Conservation (phyloP, 1,140 invertebrate species). For the Hyles vespertilio region DNA sequence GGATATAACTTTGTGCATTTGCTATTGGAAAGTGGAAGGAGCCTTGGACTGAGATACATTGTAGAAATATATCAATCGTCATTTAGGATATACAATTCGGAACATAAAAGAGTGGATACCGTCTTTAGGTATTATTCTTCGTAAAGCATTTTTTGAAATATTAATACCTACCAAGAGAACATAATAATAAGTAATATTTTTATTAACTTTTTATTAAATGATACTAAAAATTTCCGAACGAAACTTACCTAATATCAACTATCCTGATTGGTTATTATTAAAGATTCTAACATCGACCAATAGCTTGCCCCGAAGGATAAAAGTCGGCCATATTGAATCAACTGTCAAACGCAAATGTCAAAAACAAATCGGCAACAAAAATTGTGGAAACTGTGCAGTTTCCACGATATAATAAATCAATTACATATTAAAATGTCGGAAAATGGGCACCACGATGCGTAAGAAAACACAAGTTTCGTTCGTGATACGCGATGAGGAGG, state of each 20-base stretch:
- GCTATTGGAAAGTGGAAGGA: constrained; percentile 29
- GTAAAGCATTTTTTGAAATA: no score
- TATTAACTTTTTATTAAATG: no score
- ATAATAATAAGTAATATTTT: no score
- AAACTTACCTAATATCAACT: no score
- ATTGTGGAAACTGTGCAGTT: constrained; percentile 6
- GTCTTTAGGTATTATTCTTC: constrained; percentile 1
- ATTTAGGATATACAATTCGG: constrained; percentile 10
- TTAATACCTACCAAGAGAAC: no score
- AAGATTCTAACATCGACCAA: no score
- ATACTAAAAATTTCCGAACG: no score
- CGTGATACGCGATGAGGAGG: constrained; percentile 97
- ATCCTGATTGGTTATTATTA: no score
- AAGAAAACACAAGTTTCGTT: constrained; percentile 91
- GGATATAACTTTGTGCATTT: constrained; percentile 23
- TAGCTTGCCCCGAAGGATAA: neutral
- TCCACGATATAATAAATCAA: constrained; percentile 17
- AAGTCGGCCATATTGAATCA: constrained; percentile 19
- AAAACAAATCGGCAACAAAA: constrained; percentile 23
- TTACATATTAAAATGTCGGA: constrained; percentile 65
- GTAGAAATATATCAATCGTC: constrained; percentile 34
- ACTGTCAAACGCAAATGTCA: constrained; percentile 29
- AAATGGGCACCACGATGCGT: constrained; percentile 71
- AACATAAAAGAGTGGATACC: constrained; percentile 3
- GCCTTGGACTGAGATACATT: constrained; percentile 30